Conservation (phyloP, 2,888 invertebrate species). For the Nephrotoma appendiculata region DNA sequence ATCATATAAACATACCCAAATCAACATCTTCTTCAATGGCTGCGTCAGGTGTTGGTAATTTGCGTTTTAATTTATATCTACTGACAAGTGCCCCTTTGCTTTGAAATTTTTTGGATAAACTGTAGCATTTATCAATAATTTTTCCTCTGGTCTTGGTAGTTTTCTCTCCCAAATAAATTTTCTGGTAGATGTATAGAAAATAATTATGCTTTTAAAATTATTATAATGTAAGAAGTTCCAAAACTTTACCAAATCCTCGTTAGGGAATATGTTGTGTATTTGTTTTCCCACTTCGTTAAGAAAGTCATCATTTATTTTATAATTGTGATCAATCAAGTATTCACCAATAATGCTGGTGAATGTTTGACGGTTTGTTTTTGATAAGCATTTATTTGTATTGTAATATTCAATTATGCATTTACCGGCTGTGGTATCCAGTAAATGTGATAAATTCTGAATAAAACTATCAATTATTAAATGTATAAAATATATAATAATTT, state of each 20-base stretch:
- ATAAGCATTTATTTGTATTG: not conserved
- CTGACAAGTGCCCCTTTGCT: not conserved
- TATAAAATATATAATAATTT: too few species aligned
- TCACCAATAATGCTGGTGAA: not conserved
- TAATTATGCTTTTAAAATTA: not conserved
- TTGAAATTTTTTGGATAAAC: not conserved
- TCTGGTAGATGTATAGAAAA: not conserved
- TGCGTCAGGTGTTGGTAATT: not conserved
- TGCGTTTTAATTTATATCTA: not conserved
- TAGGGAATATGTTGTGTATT: not conserved
- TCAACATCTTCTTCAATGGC: not conserved
- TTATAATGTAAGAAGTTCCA: too few species aligned
- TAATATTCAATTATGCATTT: not conserved
- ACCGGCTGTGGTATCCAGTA: not conserved
- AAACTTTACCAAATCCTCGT: not conserved
- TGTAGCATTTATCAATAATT: not conserved
- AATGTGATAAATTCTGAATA: not conserved
- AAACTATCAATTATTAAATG: too few species aligned
- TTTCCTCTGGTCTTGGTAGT: not conserved
- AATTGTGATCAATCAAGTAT: not conserved
- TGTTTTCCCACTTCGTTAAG: not conserved
- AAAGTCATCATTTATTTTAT: not conserved
- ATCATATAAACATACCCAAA: not conserved
- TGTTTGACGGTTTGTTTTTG: not conserved
- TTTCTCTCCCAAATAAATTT: not conserved